Evolutionary conservation across 2,113 vertebrate genomes (phyloP).

Genomic region (Ammodramus savannarum): DNA sequence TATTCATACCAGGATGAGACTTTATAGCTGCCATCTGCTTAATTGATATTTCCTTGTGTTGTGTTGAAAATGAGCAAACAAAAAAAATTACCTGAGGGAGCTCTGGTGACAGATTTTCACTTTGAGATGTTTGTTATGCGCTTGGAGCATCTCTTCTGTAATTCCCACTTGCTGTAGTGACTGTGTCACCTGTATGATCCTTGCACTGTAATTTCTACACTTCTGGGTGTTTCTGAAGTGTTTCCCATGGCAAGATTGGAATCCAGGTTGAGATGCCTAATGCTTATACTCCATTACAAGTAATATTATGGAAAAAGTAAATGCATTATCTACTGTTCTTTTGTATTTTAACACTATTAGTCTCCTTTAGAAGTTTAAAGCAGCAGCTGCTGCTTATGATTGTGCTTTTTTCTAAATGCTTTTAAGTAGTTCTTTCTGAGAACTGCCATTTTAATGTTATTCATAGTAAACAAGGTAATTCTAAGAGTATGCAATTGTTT

Average conservation of each 20-base stretch:
- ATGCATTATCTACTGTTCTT: background rate
- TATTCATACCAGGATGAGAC: background rate
- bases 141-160: background rate
- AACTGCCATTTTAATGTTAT: background rate
- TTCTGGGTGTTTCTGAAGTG: background rate
- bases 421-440: background rate
- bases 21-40: background rate
- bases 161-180: background rate
- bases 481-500: slow-evolving; percentile 1
- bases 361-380: background rate
- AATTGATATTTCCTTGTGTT: background rate
- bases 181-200: background rate
- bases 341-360: background rate
- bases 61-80: background rate
- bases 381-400: background rate
- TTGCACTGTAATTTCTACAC: background rate
- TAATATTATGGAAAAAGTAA: background rate
- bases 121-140: background rate
- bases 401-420: background rate
- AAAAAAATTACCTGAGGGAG: background rate
- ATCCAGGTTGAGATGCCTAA: background rate
- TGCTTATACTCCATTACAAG: background rate
- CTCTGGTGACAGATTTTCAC: background rate
- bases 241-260: background rate
- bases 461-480: background rate